Percentiles rank a stretch among this genome's conserved stretches.
Evolutionary conservation across 2,888 invertebrate genomes (phyloP).

Genomic region (Drosophila yooni): DNA sequence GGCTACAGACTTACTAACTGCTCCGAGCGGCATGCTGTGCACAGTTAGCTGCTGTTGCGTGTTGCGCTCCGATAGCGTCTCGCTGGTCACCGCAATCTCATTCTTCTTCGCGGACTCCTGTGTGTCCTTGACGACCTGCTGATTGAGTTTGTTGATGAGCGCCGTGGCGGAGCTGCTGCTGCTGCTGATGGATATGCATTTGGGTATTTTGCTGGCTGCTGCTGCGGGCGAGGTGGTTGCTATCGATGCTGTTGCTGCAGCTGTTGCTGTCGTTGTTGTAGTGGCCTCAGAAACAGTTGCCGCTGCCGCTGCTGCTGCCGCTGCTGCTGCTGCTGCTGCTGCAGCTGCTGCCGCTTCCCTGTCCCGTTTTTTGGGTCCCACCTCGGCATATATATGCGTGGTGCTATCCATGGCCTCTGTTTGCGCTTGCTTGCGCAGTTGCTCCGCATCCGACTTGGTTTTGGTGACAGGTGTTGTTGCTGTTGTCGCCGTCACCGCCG

Average conservation of each 20-base stretch:
- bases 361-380: conserved; percentile 82
- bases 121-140: conserved; percentile 51
- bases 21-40: conserved; percentile 86
- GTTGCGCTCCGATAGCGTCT: conserved; percentile 78
- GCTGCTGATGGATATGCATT: conserved; percentile 66
- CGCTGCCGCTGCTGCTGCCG: conserved; percentile 30
- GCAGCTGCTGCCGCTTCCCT: conserved; percentile 67
- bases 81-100: conserved; percentile 81
- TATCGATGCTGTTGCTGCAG: conserved; percentile 34
- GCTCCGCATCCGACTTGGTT: conserved; percentile 55
- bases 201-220: conserved; percentile 76
- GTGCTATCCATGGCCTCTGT: conserved; percentile 95
- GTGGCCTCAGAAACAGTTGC: conserved; percentile 16
- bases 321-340: conserved; percentile 51
- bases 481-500: conserved; percentile 43
- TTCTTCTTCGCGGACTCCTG: conserved; percentile 59
- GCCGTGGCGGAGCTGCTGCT: conserved; percentile 66
- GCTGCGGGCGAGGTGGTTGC: conserved; percentile 39
- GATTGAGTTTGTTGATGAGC: conserved; percentile 75
- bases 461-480: conserved; percentile 51
- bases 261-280: conserved; percentile 29
- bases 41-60: conserved; percentile 86
- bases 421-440: conserved; percentile 71
- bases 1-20: conserved; percentile 84
- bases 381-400: conserved; percentile 88